Conservation (phyloP, 2,888 invertebrate species). For the Conomelus anceps region DNA sequence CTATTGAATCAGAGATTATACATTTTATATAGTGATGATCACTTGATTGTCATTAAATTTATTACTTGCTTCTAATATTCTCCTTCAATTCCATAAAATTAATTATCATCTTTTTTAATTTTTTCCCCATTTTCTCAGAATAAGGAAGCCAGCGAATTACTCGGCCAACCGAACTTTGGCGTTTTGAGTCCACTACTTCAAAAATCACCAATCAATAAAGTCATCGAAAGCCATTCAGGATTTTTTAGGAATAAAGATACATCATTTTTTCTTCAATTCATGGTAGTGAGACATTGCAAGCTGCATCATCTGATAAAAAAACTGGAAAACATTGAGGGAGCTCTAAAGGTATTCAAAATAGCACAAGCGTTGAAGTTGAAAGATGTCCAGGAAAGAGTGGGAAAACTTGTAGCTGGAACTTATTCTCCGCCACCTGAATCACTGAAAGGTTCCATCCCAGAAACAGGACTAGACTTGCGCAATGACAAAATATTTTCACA, state of each 20-base stretch:
- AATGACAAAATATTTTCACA: background rate
- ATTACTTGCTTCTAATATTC: too few species aligned
- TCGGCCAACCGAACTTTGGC: background rate
- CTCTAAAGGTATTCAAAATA: background rate
- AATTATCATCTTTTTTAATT: too few species aligned
- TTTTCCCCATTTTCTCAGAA: too few species aligned
- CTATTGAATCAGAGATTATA: too few species aligned
- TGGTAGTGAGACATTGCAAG: background rate
- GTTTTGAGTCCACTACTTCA: background rate
- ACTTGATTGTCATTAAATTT: too few species aligned
- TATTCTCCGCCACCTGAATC: background rate
- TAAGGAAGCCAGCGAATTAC: background rate
- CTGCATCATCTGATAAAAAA: background rate
- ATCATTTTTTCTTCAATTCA: background rate
- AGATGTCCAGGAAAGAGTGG: background rate
- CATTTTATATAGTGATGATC: too few species aligned
- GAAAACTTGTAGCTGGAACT: background rate
- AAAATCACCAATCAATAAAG: background rate
- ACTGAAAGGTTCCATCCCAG: background rate
- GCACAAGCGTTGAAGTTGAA: background rate
- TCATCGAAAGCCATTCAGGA: background rate
- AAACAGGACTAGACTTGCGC: background rate
- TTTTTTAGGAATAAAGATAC: background rate
- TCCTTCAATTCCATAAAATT: too few species aligned
- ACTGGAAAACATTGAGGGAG: background rate